These are phyloP conservation scores for Hypotaenidia philippensis DNA, from an alignment of 2,797 vertebrate genomes.

Conservation along the genomic window DNA sequence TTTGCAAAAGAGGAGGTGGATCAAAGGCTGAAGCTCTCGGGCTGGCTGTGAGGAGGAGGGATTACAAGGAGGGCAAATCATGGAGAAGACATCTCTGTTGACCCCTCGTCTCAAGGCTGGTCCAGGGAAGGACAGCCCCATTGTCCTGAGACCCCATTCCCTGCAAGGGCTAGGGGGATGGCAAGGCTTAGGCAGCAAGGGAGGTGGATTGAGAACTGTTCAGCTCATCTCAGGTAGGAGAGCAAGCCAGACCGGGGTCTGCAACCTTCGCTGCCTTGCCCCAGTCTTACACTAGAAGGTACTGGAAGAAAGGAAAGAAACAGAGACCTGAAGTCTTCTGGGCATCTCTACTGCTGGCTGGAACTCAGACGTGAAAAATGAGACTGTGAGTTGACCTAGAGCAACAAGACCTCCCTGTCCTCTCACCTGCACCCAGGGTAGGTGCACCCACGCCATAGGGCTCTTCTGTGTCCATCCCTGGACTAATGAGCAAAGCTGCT, in stretches of 20 bases:
- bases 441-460: rapidly evolving
- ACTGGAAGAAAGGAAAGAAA: neutral
- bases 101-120: neutral
- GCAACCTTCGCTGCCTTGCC: neutral
- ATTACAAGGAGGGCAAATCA: neutral
- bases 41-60: neutral
- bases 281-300: neutral
- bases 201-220: neutral
- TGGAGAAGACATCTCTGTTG: conserved; percentile 27
- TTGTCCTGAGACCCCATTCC: rapidly evolving
- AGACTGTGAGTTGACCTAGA: rapidly evolving
- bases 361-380: neutral
- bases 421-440: rapidly evolving
- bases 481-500: neutral
- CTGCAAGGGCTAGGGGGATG: rapidly evolving
- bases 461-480: neutral
- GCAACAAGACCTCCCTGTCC: rapidly evolving
- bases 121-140: neutral
- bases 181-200: neutral
- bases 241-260: rapidly evolving
- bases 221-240: neutral
- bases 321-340: neutral
- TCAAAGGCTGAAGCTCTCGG: neutral
- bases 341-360: neutral
- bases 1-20: conserved; percentile 52